Evolutionary conservation across 2,113 vertebrate species (phyloP), one percentile per base, ranked within the genome.

Genomic region (Myiopsitta monachus): DNA sequence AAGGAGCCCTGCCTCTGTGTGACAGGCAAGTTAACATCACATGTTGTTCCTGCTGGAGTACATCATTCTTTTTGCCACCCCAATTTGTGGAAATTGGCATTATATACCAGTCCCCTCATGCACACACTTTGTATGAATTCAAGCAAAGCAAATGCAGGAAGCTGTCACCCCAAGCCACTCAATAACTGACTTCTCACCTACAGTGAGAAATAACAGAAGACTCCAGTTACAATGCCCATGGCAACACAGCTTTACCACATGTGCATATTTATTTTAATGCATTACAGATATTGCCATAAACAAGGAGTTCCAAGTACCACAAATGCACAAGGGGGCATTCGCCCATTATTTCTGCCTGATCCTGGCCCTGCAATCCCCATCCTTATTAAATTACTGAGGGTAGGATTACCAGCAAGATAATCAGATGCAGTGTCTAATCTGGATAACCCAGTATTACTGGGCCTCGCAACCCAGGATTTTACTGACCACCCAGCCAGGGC

Each of bases 371-470:
- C 91, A 95, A 90, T 90, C 87, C 46, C 54, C 47, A 79, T 83
- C 76, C 90, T 95, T 95, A 97, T 97, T 97, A 96, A 96, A 96
- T 96, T 95, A 96, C 90, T 72, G 64, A 64, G 44, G 62, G 67
- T 3, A 81, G 93, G 96, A 96, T 96, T 95, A 97, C 87, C 90
- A 96, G 70, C 64, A 83, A 88, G 68, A 95, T 95, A 96, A 96
- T 91, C 95, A 94, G 94, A 83, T 81, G 90, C 78, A 54, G 55
- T 5, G 23, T 81, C 92, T 97, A 93, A 97, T 93, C 94, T 84
- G 74, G 93, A 95, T 96, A 92, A 96, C 87, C 54, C 75, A 68
- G 92, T 30, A 89, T 97, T 91, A 95, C 47, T 24, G 49, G 68
- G 52, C 86, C 90, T 86, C 67, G 61, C 46, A 3, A 81, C 83